phyloP scores from a whole-genome alignment of 2,888 invertebrate species.

The Terebella lapidaria region DNA sequence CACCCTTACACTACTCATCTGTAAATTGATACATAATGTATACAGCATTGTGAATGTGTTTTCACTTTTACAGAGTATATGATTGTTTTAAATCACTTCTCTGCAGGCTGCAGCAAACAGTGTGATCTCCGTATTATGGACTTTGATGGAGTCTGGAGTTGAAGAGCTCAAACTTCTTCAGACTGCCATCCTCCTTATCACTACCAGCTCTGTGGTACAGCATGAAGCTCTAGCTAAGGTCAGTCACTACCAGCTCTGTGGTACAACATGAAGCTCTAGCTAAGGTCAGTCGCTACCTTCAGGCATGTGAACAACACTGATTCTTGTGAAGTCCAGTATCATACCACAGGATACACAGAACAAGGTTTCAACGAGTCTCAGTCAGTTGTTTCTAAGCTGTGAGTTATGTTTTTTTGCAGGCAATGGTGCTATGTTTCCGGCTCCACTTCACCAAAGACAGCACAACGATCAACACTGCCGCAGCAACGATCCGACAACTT shows the following conservation, averaged over 20 bases:
- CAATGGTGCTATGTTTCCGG: slow-evolving; percentile 91
- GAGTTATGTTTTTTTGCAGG: slow-evolving; percentile 58
- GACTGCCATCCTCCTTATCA: slow-evolving; percentile 87
- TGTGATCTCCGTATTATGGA: slow-evolving; percentile 81
- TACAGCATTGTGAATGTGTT: too few relatives aligned
- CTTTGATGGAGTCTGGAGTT: slow-evolving; percentile 86
- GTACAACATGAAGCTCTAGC: slow-evolving; percentile 92
- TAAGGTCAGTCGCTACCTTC: slow-evolving; percentile 70
- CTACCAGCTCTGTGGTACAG: slow-evolving; percentile 91
- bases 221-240: slow-evolving; percentile 92
- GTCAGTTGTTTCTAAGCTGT: too few relatives aligned
- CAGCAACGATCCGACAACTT: slow-evolving; percentile 92
- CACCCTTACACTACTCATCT: too few relatives aligned
- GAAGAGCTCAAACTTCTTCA: slow-evolving; percentile 95
- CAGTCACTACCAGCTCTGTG: slow-evolving; percentile 86
- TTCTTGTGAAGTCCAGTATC: too few relatives aligned
- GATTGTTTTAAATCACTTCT: too few relatives aligned
- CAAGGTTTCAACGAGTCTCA: too few relatives aligned
- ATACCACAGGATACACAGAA: too few relatives aligned
- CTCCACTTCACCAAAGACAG: slow-evolving; percentile 86
- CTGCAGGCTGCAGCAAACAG: slow-evolving; percentile 22
- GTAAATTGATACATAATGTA: too few relatives aligned
- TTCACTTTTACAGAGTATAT: too few relatives aligned
- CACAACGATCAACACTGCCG: slow-evolving; percentile 90
- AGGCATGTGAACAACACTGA: too few relatives aligned